Conservation (phyloP, 2,888 invertebrate species). For the Phortica okadai region DNA sequence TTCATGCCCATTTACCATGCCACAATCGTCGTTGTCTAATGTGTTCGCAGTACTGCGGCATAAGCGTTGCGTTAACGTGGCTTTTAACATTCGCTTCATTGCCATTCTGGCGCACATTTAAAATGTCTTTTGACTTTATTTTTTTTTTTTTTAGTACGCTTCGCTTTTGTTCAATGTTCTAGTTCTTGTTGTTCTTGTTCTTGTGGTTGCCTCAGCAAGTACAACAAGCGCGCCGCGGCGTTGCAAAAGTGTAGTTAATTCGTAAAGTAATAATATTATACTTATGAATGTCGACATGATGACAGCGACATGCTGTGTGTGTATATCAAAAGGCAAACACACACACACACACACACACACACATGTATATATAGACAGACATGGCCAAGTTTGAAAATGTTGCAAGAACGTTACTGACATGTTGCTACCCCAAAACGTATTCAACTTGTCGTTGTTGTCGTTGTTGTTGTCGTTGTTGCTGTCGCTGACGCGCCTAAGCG, state of each 20-base stretch:
- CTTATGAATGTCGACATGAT: constrained; percentile 44
- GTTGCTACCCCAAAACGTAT: neutral
- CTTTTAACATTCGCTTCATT: constrained; percentile 51
- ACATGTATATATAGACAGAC: neutral
- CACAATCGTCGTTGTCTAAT: constrained; percentile 2
- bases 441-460: neutral
- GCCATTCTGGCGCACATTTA: neutral
- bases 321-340: neutral
- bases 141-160: neutral
- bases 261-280: constrained; percentile 71
- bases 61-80: constrained; percentile 55
- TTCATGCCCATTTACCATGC: constrained; percentile 64
- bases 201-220: neutral
- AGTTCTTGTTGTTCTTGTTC: neutral
- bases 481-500: constrained; percentile 67
- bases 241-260: constrained; percentile 63
- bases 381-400: neutral
- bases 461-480: neutral
- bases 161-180: neutral
- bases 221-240: neutral
- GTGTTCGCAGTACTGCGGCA: constrained; percentile 5
- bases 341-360: constrained; percentile 2
- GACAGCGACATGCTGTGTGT: constrained; percentile 32
- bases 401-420: neutral
- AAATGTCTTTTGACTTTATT: neutral